Base-by-base conservation (phyloP, 2,113 vertebrate species). In the Istiophorus platypterus region DNA sequence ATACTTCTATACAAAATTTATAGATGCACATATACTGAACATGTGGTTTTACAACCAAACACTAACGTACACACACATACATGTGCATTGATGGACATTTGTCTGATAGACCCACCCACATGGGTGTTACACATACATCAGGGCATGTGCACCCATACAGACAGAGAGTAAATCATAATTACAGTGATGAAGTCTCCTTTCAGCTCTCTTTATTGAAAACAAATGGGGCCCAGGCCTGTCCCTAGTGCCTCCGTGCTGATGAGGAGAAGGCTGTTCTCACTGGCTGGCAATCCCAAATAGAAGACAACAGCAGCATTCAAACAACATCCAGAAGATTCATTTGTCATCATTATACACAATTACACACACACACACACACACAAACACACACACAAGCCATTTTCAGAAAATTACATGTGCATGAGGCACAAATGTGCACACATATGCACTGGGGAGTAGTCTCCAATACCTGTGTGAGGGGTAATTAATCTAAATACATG, bases 141-240 rank as follows among this genome's bases (percentile, higher is more conserved):
- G 29, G 47, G 41, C 8, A 3, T 56, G 51, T 5, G 22, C 47
- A 49, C 29, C 64, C 62, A 57, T 66, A 37, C 42, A 58, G 74
- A 49, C 14, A 0, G 34, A 76, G 29, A 68, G 63, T 86, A 77
- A 88, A 91, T 89, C 85, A 77, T 88, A 77, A 88, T 89, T 78
- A 86, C 7, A 54, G 20, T 78, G 84, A 87, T 82, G 49, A 87
- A 92, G 80, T 27, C 69, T 41, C 72, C 73, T 77, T 70, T 84
- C 64, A 24, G 39, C 66, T 78, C 15, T 41, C 64, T 68, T 85
- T 88, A 88, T 89, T 80, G 73, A 85, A 87, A 91, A 81, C 80
- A 87, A 90, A 88, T 76, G 76, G 69, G 49, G 64, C 65, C 45
- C 3, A 1, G 61, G 47, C 29, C 41, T 37, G 58, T 82, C 76